Conservation (phyloP, 2,113 vertebrate species). For the Amphilophus citrinellus region DNA sequence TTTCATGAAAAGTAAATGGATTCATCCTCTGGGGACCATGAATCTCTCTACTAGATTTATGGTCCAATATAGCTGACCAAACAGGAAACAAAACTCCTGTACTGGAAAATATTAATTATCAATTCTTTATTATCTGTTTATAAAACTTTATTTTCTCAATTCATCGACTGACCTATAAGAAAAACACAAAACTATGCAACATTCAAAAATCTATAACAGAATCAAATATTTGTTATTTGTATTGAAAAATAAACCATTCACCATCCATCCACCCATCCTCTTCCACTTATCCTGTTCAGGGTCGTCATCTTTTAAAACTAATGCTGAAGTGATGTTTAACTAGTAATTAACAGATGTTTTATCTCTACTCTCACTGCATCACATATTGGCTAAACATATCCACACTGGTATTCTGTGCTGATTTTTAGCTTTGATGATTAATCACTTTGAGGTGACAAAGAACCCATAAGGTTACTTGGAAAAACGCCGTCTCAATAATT, state of each 20-base stretch:
- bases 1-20: background rate
- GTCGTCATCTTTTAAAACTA: background rate
- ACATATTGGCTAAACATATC: background rate
- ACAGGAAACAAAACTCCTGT: background rate
- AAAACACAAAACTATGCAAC: background rate
- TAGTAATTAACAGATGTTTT: background rate
- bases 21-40: background rate
- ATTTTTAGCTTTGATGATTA: background rate
- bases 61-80: background rate
- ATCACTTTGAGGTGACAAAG: background rate
- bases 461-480: background rate
- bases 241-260: background rate
- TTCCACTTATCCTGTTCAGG: no score
- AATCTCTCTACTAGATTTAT: background rate
- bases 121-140: background rate
- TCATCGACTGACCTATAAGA: background rate
- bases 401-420: background rate
- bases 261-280: no score
- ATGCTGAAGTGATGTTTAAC: background rate
- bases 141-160: background rate
- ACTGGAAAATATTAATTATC: background rate
- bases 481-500: constrained; percentile 17
- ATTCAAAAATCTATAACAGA: background rate
- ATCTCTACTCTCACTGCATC: background rate
- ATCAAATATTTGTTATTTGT: background rate